These are phyloP conservation scores for Premnoplex brunnescens DNA, from an alignment of 2,797 vertebrate species.

Conservation along the genomic window DNA sequence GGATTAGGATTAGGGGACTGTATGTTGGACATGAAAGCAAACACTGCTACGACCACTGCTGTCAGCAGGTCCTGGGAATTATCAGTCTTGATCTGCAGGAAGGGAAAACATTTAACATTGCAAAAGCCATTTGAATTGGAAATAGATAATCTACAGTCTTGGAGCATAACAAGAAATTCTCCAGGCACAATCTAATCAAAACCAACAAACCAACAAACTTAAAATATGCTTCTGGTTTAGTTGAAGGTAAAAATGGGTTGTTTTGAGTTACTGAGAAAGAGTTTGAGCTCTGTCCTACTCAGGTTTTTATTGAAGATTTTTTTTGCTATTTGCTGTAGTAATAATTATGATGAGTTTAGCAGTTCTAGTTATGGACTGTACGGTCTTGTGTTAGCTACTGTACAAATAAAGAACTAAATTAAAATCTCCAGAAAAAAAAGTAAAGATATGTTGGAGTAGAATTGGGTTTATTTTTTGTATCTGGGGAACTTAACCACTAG, in stretches of 20 bases:
- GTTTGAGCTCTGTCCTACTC: not conserved
- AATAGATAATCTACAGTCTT: not conserved
- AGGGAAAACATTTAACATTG: not conserved
- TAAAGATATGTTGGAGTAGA: not conserved
- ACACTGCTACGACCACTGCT: not conserved
- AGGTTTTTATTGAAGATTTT: not conserved
- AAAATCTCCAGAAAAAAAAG: not conserved
- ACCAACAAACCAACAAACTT: not conserved
- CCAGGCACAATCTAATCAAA: not conserved
- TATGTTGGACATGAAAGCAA: not conserved
- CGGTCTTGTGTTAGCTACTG: not conserved
- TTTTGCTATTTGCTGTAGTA: not conserved
- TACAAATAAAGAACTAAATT: not conserved
- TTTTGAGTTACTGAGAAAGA: not conserved
- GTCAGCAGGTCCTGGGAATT: not conserved
- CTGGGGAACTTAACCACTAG: not conserved
- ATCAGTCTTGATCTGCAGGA: not conserved
- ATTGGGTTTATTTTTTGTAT: accelerated
- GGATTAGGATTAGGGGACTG: not conserved
- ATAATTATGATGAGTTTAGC: not conserved
- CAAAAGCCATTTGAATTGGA: not conserved
- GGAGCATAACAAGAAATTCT: not conserved
- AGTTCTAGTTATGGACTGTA: not conserved
- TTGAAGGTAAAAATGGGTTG: not conserved
- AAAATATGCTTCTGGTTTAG: not conserved